Conservation (phyloP, 2,113 vertebrate genomes). For the Heloderma charlesbogerti region DNA sequence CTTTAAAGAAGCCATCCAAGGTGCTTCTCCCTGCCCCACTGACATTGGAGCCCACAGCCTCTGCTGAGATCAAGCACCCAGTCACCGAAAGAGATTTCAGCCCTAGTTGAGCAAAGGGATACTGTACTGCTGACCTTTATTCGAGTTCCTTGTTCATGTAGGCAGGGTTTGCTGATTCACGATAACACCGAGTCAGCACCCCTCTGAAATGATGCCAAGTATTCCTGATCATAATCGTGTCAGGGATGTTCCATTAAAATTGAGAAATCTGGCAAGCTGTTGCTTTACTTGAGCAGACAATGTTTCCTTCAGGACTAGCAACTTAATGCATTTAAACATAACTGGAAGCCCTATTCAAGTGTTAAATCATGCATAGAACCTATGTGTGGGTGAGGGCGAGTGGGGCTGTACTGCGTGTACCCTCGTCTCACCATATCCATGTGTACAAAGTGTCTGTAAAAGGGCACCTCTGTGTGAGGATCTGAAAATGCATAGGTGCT, state of each 20-base stretch:
- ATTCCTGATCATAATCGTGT: not conserved
- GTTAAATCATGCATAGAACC: not conserved
- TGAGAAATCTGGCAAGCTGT: not conserved
- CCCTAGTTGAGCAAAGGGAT: not conserved
- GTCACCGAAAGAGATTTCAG: not conserved
- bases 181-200: not conserved
- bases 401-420: not conserved
- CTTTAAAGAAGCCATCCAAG: no score
- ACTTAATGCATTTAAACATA: not conserved
- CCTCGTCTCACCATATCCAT: no score
- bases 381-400: not conserved
- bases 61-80: rapidly evolving
- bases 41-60: no score
- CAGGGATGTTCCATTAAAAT: not conserved
- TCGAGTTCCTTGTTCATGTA: not conserved
- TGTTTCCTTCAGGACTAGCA: no score
- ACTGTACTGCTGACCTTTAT: not conserved
- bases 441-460: not conserved
- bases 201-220: not conserved
- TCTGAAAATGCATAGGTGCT: not conserved
- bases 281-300: not conserved
- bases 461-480: not conserved
- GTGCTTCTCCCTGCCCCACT: no score
- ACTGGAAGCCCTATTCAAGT: not conserved
- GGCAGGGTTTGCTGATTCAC: not conserved